These are phyloP conservation scores for Solea senegalensis DNA, from an alignment of 2,113 vertebrate genomes.

Conservation along the genomic window DNA sequence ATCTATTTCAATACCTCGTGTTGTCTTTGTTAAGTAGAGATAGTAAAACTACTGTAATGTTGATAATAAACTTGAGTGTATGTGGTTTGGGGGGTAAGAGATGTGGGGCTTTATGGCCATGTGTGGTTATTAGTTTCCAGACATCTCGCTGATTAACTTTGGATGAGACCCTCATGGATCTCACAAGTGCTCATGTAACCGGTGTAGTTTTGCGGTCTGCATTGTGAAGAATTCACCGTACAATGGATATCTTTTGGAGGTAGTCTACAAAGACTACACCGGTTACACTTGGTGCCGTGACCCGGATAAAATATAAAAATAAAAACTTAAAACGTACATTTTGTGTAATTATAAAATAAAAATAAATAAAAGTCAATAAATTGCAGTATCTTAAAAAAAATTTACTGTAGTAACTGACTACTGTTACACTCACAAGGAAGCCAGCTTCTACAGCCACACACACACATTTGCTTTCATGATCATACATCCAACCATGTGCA, in stretches of 20 bases:
- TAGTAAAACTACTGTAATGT: slow-evolving; percentile 18
- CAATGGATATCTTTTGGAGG: too few species aligned
- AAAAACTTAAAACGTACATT: too few species aligned
- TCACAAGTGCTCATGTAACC: background rate
- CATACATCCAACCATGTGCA: background rate
- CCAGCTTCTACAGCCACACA: background rate
- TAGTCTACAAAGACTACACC: too few species aligned
- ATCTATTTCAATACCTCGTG: background rate
- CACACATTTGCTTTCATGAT: background rate
- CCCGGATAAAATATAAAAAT: too few species aligned
- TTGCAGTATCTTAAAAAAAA: too few species aligned
- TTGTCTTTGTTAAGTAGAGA: background rate
- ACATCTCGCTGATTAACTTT: slow-evolving; percentile 28
- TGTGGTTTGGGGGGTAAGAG: slow-evolving; percentile 25
- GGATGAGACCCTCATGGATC: slow-evolving; percentile 14
- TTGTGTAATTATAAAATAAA: too few species aligned
- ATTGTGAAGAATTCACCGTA: too few species aligned
- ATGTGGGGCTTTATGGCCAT: slow-evolving; percentile 17
- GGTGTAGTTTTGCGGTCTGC: too few species aligned
- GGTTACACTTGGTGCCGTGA: too few species aligned
- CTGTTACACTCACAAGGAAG: background rate
- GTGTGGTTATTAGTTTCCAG: slow-evolving; percentile 39
- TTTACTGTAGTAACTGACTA: too few species aligned
- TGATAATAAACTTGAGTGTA: slow-evolving; percentile 33
- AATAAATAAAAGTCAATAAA: too few species aligned